These are phyloP conservation scores for Nothobranchius kuhntae DNA, from an alignment of 2,113 vertebrate species.

Conservation along the genomic window DNA sequence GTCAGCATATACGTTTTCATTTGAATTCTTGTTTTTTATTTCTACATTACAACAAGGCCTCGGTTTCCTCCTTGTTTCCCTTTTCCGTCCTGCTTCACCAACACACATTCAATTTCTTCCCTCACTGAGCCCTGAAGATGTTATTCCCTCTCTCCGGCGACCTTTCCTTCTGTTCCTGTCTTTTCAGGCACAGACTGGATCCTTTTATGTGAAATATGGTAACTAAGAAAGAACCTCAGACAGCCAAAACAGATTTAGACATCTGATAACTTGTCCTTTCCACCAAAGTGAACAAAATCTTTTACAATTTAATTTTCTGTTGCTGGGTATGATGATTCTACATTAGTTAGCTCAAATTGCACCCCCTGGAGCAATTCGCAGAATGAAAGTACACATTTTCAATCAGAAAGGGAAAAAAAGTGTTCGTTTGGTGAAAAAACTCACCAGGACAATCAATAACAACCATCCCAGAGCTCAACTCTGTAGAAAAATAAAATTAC, in stretches of 20 bases:
- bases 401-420: constrained; percentile 2
- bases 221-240: neutral
- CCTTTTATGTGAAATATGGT: constrained; percentile 5
- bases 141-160: no score
- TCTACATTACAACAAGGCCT: constrained; percentile 47
- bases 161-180: neutral
- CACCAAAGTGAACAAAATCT: neutral
- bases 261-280: neutral
- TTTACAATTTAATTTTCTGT: neutral
- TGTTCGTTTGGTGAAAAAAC: constrained; percentile 4
- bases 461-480: neutral
- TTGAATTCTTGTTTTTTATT: constrained; percentile 67
- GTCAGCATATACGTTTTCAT: constrained; percentile 76
- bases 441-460: constrained; percentile 30
- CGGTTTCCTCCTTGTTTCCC: constrained; percentile 6
- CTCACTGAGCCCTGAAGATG: constrained; percentile 4
- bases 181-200: neutral
- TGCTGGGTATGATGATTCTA: constrained; percentile 2
- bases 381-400: constrained; percentile 16
- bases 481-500: neutral
- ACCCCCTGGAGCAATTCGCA: constrained; percentile 9
- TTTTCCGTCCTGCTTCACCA: constrained; percentile 1
- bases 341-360: neutral
- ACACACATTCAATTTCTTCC: constrained; percentile 3
- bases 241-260: constrained; percentile 5